Percentiles rank a stretch among this genome's conserved stretches.
phyloP scores from a whole-genome alignment of 2,888 invertebrate species.

The Neria commutata region DNA sequence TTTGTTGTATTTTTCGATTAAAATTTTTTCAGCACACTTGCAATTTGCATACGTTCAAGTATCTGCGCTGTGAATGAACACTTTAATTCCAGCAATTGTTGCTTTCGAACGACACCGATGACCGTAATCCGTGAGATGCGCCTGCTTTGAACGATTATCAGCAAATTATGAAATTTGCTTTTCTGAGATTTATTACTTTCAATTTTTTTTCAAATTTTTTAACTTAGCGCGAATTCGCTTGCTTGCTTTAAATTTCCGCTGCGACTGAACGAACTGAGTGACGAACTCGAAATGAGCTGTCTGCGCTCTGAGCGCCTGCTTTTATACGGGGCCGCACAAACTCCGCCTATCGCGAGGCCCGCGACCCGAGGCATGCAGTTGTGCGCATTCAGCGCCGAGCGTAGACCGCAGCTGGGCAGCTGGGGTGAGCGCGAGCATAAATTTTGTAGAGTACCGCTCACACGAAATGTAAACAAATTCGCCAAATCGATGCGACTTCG shows the following conservation, averaged over 20 bases:
- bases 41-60: too few species aligned
- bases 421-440: too few species aligned
- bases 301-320: slow-evolving; percentile 43
- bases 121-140: slow-evolving; percentile 36
- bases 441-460: not conserved
- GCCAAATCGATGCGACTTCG: too few species aligned
- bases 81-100: slow-evolving; percentile 43
- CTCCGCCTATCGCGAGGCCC: slow-evolving; percentile 44
- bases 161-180: slow-evolving; percentile 9
- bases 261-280: slow-evolving; percentile 35
- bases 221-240: not conserved
- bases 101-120: not conserved
- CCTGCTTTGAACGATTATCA: slow-evolving; percentile 13
- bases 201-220: slow-evolving; percentile 16
- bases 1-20: too few species aligned
- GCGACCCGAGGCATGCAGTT: too few species aligned
- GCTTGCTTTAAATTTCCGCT: slow-evolving; percentile 22
- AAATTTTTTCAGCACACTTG: too few species aligned
- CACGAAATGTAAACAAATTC: too few species aligned
- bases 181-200: slow-evolving; percentile 11
- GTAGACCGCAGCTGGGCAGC: slow-evolving; percentile 12
- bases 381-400: too few species aligned
- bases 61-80: slow-evolving; percentile 29
- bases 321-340: slow-evolving; percentile 49
- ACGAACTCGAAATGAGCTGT: slow-evolving; percentile 47